phyloP scores from a whole-genome alignment of 2,113 vertebrate species.

The Platysteira castanea region DNA sequence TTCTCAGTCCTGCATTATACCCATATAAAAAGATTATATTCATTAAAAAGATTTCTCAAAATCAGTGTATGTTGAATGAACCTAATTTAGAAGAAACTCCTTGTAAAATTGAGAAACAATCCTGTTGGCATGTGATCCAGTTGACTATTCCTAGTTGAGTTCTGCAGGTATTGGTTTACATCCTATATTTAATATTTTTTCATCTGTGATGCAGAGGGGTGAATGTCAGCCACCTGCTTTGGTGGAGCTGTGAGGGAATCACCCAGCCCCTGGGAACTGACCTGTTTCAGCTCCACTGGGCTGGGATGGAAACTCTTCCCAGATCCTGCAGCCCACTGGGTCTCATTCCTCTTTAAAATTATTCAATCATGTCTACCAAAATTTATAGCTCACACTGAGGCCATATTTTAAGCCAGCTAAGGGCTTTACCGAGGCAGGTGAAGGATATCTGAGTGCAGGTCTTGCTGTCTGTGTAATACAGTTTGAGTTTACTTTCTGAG shows the following conservation, averaged over 20 bases:
- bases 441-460: background rate
- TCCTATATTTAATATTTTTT: background rate
- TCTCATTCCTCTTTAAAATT: background rate
- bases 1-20: background rate
- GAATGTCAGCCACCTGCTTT: fast-evolving
- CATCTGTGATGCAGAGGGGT: background rate
- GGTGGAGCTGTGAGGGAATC: background rate
- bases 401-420: background rate
- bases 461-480: background rate
- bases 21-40: background rate
- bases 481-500: background rate
- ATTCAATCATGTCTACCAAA: background rate
- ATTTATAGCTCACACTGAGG: background rate
- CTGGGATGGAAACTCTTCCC: background rate
- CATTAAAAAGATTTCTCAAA: background rate
- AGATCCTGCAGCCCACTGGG: background rate
- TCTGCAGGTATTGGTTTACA: background rate
- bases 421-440: background rate
- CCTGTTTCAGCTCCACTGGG: background rate
- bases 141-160: background rate
- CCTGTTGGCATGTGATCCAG: background rate
- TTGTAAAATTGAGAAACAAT: background rate
- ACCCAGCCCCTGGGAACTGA: background rate
- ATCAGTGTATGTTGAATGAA: background rate
- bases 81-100: background rate